These are phyloP conservation scores for Halocaridina rubra DNA, from an alignment of 2,888 invertebrate genomes.

Conservation along the genomic window DNA sequence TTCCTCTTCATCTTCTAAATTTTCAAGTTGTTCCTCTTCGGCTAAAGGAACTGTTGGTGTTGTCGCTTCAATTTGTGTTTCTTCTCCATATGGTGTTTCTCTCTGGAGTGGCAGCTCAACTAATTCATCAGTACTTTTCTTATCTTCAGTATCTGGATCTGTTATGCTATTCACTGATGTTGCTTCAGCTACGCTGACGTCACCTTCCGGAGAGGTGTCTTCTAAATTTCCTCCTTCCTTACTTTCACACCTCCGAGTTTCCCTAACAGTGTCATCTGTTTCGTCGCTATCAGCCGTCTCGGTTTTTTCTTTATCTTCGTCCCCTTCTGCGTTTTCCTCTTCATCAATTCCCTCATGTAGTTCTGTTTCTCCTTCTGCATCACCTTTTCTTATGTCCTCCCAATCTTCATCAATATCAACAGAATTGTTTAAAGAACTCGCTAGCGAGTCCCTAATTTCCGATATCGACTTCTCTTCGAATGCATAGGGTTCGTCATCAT, in stretches of 20 bases:
- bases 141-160: background rate
- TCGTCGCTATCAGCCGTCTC: constrained; percentile 58
- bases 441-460: constrained; percentile 59
- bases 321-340: constrained; percentile 12
- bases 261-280: constrained; percentile 51
- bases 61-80: background rate
- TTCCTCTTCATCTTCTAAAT: constrained; percentile 10
- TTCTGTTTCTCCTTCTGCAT: background rate
- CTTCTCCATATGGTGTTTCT: constrained; percentile 28
- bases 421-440: constrained; percentile 54
- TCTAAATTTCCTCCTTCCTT: constrained; percentile 19
- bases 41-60: constrained; percentile 29
- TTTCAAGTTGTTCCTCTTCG: constrained; percentile 7
- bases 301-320: constrained; percentile 41
- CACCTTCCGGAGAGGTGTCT: constrained; percentile 43
- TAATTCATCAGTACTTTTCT: background rate
- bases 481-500: constrained; percentile 61
- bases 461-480: constrained; percentile 62
- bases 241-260: constrained; percentile 19
- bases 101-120: background rate
- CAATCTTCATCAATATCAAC: constrained; percentile 54
- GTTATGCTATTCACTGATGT: background rate
- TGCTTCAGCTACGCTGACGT: constrained; percentile 36
- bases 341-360: background rate
- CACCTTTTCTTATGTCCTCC: too few species aligned